A percentile compares a stretch with the other conserved stretches of the same genome.
Evolutionary conservation across 2,113 vertebrate genomes (phyloP).

Genomic region (Otis tarda): DNA sequence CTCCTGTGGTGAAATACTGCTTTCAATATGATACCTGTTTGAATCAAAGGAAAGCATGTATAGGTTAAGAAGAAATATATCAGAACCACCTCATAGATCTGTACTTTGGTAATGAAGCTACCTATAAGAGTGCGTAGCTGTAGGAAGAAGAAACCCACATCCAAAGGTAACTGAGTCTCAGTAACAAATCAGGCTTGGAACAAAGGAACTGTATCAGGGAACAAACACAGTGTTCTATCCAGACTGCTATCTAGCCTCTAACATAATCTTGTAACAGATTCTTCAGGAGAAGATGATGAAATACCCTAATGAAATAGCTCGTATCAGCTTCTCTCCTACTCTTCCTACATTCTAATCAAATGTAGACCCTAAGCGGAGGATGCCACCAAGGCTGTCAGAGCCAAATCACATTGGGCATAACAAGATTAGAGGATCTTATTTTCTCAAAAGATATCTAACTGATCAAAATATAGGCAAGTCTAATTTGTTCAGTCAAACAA

Average conservation of each 20-base stretch:
- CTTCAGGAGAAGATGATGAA: not conserved
- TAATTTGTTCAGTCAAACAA: not conserved
- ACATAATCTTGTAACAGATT: not conserved
- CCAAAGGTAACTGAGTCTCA: not conserved
- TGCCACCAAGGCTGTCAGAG: not conserved
- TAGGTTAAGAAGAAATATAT: not conserved
- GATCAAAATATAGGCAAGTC: not conserved
- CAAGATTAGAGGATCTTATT: not conserved
- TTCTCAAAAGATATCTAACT: not conserved
- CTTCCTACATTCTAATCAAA: not conserved
- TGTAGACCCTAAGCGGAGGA: not conserved
- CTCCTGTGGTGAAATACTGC: conserved; percentile 67
- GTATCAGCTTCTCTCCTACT: not conserved
- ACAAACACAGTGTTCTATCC: not conserved
- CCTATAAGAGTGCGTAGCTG: not conserved
- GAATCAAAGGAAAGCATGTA: not conserved
- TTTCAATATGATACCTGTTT: conserved; percentile 85
- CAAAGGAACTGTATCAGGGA: not conserved
- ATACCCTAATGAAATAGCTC: not conserved
- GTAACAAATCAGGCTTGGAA: not conserved
- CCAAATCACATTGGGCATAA: not conserved
- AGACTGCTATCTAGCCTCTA: not conserved
- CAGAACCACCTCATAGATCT: not conserved
- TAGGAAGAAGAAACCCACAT: not conserved
- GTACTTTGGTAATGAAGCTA: not conserved